Conservation (phyloP, 2,797 vertebrate genomes). For the Buphagus erythrorhynchus region DNA sequence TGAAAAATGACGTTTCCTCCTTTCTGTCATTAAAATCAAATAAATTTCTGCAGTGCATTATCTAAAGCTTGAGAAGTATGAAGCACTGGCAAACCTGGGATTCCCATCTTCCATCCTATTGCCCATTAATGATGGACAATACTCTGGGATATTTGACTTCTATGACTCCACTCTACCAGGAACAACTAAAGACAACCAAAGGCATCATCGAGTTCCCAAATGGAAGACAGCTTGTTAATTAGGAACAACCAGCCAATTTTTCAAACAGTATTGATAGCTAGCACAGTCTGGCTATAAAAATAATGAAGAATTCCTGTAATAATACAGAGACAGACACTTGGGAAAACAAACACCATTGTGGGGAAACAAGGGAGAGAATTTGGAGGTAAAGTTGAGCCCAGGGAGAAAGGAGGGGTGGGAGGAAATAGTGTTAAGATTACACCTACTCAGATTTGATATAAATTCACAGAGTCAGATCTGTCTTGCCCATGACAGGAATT, state of each 20-base stretch:
- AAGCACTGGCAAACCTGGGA: neutral
- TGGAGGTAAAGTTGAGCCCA: neutral
- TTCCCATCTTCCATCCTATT: neutral
- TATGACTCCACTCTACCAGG: neutral
- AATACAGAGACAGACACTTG: neutral
- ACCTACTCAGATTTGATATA: neutral
- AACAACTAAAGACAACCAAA: neutral
- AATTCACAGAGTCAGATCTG: neutral
- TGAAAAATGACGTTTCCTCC: constrained; percentile 54
- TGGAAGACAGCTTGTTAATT: neutral
- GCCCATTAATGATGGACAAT: neutral
- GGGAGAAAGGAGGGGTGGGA: neutral
- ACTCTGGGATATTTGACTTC: neutral
- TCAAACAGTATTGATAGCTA: neutral
- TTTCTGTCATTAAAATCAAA: constrained; percentile 54
- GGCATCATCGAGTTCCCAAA: neutral
- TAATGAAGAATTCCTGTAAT: neutral
- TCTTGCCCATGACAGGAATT: neutral
- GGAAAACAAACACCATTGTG: neutral
- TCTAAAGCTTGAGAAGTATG: neutral
- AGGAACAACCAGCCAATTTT: neutral
- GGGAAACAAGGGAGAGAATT: neutral
- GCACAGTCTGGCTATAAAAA: neutral
- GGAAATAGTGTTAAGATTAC: too few relatives aligned
- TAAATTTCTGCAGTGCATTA: constrained; percentile 21